Percentiles rank a stretch among this genome's conserved stretches.
These are phyloP conservation scores for Tarsius wallacei DNA, from an alignment of 2,797 vertebrate species.

Conservation along the genomic window DNA sequence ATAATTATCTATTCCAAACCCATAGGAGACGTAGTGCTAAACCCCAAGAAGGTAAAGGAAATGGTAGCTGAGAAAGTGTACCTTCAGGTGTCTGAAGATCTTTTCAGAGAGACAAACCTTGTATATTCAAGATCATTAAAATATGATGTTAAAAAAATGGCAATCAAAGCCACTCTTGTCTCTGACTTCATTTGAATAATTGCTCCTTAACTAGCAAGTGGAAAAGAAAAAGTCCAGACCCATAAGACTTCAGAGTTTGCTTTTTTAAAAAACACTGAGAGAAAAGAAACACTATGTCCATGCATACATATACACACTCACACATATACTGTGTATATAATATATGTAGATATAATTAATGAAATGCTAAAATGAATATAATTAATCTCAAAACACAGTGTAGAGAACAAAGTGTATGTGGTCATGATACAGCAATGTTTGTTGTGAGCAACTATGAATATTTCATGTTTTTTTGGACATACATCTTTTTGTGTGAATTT, in stretches of 20 bases:
- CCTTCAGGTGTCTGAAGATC: background rate
- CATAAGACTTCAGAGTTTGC: background rate
- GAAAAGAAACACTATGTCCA: background rate
- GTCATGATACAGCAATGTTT: background rate
- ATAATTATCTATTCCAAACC: background rate
- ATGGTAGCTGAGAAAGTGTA: background rate
- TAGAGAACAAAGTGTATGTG: background rate
- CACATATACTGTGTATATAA: background rate
- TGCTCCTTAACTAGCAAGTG: background rate
- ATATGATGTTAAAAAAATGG: background rate
- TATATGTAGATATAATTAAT: background rate
- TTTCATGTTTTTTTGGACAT: background rate
- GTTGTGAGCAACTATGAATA: background rate
- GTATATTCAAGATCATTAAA: background rate
- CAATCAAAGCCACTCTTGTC: background rate
- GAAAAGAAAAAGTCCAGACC: background rate
- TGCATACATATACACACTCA: background rate
- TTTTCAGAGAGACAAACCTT: background rate
- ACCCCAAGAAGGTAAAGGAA: constrained; percentile 7
- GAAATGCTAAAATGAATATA: background rate
- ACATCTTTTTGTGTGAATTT: background rate
- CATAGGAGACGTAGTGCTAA: background rate
- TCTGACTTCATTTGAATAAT: constrained; percentile 4
- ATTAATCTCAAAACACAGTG: background rate
- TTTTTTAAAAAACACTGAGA: background rate